Conservation (phyloP, 2,888 invertebrate species). For the Cecidostiba fungosa region DNA sequence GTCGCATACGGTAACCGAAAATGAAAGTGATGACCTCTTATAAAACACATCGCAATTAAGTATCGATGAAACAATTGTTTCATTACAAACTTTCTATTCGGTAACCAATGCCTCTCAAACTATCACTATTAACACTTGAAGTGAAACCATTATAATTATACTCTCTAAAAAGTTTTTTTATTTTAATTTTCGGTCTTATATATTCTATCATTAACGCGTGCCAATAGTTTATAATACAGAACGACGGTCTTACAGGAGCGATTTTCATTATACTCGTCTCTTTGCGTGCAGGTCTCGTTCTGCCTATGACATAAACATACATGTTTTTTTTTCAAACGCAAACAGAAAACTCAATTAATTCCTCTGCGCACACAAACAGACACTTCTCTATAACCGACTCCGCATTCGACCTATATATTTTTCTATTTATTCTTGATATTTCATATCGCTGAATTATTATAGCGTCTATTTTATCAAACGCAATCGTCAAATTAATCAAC, state of each 20-base stretch:
- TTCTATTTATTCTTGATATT: not conserved
- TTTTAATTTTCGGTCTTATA: not conserved
- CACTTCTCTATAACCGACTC: conserved; percentile 7
- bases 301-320: conserved; percentile 1
- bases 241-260: not conserved
- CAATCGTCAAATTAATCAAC: not conserved
- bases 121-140: not conserved
- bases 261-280: not conserved
- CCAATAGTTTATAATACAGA: not conserved
- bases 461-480: not conserved
- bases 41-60: not conserved
- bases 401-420: conserved; percentile 28
- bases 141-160: not conserved
- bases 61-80: conserved; percentile 2
- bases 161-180: not conserved
- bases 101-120: not conserved
- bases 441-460: too few relatives aligned
- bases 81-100: conserved; percentile 29
- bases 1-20: not conserved
- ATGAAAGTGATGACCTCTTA: not conserved
- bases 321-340: not conserved
- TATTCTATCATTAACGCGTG: not conserved
- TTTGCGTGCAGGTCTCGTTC: not conserved
- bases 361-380: not conserved
- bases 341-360: conserved; percentile 21